phyloP scores from a whole-genome alignment of 2,113 vertebrate genomes.

The Dendrocopos noguchii region DNA sequence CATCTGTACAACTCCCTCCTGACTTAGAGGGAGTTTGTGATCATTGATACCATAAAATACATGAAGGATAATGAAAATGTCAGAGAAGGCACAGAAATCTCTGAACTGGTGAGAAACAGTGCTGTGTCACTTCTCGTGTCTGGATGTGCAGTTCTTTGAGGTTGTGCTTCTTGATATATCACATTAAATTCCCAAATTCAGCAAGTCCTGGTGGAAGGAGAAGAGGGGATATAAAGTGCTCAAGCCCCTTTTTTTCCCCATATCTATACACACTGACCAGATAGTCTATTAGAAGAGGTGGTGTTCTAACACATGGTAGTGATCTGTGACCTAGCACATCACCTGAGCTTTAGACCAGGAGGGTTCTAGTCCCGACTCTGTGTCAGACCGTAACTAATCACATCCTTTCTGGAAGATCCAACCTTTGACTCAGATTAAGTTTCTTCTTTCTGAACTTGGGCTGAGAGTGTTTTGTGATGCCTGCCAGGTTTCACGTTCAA shows the following conservation, averaged over 20 bases:
- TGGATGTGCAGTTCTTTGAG: background rate
- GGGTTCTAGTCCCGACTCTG: background rate
- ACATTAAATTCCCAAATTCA: background rate
- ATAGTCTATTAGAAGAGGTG: background rate
- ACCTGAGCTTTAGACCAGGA: background rate
- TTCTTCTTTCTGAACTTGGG: background rate
- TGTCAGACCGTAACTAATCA: background rate
- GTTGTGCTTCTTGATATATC: background rate
- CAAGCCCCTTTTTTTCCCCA: background rate
- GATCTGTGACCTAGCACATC: background rate
- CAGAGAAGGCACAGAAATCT: background rate
- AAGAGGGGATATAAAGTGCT: background rate
- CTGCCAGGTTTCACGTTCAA: background rate
- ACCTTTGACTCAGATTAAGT: background rate
- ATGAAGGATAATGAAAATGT: background rate
- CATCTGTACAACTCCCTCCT: background rate
- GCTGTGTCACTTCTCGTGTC: rapidly evolving
- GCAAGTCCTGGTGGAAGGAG: background rate
- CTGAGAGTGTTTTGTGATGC: background rate
- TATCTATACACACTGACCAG: background rate
- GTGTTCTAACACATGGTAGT: no score
- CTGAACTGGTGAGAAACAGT: background rate
- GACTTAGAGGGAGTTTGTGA: background rate
- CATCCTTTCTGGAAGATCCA: background rate
- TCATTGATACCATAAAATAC: background rate